Conservation (phyloP, 2,888 invertebrate genomes). For the Nowickia ferox region DNA sequence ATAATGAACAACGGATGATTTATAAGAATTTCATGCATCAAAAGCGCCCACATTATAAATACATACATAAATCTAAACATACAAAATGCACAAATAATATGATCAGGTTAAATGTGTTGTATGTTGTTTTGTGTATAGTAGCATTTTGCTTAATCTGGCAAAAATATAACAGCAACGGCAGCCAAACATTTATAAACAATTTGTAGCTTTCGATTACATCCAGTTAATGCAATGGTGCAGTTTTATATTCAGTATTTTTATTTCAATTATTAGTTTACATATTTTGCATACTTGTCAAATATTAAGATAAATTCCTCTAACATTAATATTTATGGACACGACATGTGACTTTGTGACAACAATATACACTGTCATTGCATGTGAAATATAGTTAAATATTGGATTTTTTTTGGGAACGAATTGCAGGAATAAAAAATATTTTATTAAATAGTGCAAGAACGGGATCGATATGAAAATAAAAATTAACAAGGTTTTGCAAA, state of each 20-base stretch:
- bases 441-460: too few relatives aligned
- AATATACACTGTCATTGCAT: conserved; percentile 15
- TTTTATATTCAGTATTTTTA: conserved; percentile 4
- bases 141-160: conserved; percentile 37
- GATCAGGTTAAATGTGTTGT: conserved; percentile 32
- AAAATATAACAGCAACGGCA: neutral
- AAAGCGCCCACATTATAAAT: conserved; percentile 40
- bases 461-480: too few relatives aligned
- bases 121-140: conserved; percentile 23
- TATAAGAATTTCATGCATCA: conserved; percentile 47
- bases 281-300: conserved; percentile 66
- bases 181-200: neutral
- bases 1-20: too few relatives aligned
- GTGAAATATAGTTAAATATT: conserved; percentile 37
- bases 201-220: conserved; percentile 19
- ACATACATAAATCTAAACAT: neutral
- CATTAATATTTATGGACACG: conserved; percentile 47
- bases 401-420: neutral
- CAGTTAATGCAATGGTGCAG: conserved; percentile 28
- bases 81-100: conserved; percentile 11
- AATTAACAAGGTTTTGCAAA: too few relatives aligned
- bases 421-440: too few relatives aligned
- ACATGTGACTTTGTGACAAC: conserved; percentile 40
- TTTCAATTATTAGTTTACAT: conserved; percentile 37
- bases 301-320: conserved; percentile 61